These are phyloP conservation scores for Exaiptasia diaphana DNA, from an alignment of 64 coral and sea anemone species.

Conservation along the genomic window DNA sequence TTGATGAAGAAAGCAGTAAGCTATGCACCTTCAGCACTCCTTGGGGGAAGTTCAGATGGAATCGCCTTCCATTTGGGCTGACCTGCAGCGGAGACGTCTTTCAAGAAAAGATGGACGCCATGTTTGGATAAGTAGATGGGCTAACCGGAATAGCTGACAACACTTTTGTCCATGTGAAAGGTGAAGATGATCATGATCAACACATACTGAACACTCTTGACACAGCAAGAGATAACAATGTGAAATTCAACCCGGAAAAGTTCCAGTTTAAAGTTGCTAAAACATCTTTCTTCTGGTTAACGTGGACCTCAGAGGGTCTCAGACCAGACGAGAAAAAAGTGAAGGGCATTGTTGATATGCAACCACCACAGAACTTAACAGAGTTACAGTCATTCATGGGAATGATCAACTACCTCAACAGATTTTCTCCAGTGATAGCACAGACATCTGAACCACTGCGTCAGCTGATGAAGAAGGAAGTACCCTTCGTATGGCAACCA, in stretches of 20 bases:
- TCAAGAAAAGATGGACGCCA: constrained; percentile 24
- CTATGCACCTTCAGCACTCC: constrained; percentile 48
- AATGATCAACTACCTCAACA: constrained; percentile 60
- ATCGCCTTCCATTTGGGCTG: constrained; percentile 48
- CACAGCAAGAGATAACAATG: constrained; percentile 19
- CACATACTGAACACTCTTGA: constrained; percentile 12
- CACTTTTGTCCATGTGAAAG: constrained; percentile 38
- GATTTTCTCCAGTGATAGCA: constrained; percentile 40
- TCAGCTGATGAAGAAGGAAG: constrained; percentile 45
- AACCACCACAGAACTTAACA: constrained; percentile 22
- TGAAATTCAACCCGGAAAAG: constrained; percentile 45
- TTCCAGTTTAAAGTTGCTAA: constrained; percentile 36
- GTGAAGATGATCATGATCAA: constrained; percentile 43
- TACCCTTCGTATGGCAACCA: constrained; percentile 52
- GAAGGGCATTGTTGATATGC: constrained; percentile 37
- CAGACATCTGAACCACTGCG: constrained; percentile 27
- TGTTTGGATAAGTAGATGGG: neutral
- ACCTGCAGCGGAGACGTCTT: constrained; percentile 36
- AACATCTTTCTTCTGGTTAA: constrained; percentile 48
- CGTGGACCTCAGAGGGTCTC: constrained; percentile 19
- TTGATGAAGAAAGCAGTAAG: constrained; percentile 44
- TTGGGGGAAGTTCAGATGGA: constrained; percentile 38
- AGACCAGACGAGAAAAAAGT: constrained; percentile 40
- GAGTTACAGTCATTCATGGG: constrained; percentile 45
- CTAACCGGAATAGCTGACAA: constrained; percentile 35